Percentiles rank a stretch among this genome's conserved stretches.
phyloP scores from a whole-genome alignment of 2,888 invertebrate genomes.

The Keiferia lycopersicella region DNA sequence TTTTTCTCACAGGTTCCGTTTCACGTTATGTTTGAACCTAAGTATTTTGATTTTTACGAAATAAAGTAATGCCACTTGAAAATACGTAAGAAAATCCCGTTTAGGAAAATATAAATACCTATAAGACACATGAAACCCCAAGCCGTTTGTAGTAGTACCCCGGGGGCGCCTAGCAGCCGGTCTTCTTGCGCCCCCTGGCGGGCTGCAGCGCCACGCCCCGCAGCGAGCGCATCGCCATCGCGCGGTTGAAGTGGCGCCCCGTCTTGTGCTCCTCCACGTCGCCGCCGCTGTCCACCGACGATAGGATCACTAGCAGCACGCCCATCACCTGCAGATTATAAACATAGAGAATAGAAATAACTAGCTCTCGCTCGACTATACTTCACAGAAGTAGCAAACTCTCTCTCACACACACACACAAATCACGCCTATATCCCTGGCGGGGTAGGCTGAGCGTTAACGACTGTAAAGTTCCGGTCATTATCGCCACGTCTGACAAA shows the following conservation, averaged over 20 bases:
- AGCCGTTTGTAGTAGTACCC: conserved; percentile 28
- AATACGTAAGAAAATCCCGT: background rate
- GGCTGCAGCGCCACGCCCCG: conserved; percentile 77
- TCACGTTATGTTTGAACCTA: no score
- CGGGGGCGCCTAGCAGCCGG: conserved; percentile 55
- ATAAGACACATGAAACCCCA: conserved; percentile 39
- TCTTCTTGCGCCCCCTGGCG: conserved; percentile 69
- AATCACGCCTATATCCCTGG: no score
- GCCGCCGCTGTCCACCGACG: conserved; percentile 83
- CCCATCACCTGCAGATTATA: conserved; percentile 84
- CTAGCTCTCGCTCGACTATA: no score
- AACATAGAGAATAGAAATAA: no score
- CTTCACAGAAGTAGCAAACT: no score
- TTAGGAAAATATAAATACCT: background rate
- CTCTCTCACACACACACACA: no score
- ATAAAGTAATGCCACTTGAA: no score
- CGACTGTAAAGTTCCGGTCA: no score
- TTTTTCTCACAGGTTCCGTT: no score
- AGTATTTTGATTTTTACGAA: no score
- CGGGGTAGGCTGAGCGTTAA: no score
- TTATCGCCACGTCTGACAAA: no score
- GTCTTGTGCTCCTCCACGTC: conserved; percentile 83
- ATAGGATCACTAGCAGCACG: conserved; percentile 90
- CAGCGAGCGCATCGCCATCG: conserved; percentile 93
- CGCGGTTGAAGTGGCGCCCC: conserved; percentile 92